Evolutionary conservation across 2,113 vertebrate species (phyloP).

Genomic region (Neodontobutis hainanensis): DNA sequence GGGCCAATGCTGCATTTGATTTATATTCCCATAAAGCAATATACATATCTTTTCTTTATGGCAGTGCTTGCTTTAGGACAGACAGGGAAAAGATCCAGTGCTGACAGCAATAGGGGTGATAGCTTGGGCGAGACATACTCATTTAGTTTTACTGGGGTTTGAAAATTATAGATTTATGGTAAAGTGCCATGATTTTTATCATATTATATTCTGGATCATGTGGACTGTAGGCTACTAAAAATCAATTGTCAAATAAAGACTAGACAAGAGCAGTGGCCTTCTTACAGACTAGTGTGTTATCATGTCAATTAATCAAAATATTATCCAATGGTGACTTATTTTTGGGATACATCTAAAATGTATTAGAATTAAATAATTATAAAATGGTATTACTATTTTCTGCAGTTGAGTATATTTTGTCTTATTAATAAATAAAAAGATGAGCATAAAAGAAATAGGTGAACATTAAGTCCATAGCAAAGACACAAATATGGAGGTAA

Average conservation of each 20-base stretch:
- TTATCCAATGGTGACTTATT: too few species aligned
- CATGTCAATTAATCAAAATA: too few species aligned
- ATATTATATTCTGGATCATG: neutral
- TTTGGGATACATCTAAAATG: too few species aligned
- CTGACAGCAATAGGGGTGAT: slow-evolving; percentile 11
- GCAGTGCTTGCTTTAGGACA: slow-evolving; percentile 44
- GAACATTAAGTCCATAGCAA: neutral
- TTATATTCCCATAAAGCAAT: slow-evolving; percentile 65
- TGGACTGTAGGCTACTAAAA: slow-evolving; percentile 1
- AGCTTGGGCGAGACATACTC: slow-evolving; percentile 1
- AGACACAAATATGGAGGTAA: slow-evolving; percentile 3
- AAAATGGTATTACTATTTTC: too few species aligned
- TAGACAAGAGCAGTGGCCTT: neutral
- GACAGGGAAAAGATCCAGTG: slow-evolving; percentile 27
- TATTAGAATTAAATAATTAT: too few species aligned
- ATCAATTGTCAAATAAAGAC: neutral
- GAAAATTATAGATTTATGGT: slow-evolving; percentile 4
- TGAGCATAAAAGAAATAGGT: neutral
- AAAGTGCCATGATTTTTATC: slow-evolving; percentile 12
- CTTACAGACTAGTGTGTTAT: too few species aligned
- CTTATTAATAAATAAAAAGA: too few species aligned
- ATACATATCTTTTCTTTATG: slow-evolving; percentile 59
- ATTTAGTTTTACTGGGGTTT: slow-evolving; percentile 8
- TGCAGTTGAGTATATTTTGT: too few species aligned
- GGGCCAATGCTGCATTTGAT: slow-evolving; percentile 43